Evolutionary conservation across 1,140 invertebrate species (phyloP), one percentile per base, ranked within the genome.

Genomic region (Holcopasites calliopsidis): DNA sequence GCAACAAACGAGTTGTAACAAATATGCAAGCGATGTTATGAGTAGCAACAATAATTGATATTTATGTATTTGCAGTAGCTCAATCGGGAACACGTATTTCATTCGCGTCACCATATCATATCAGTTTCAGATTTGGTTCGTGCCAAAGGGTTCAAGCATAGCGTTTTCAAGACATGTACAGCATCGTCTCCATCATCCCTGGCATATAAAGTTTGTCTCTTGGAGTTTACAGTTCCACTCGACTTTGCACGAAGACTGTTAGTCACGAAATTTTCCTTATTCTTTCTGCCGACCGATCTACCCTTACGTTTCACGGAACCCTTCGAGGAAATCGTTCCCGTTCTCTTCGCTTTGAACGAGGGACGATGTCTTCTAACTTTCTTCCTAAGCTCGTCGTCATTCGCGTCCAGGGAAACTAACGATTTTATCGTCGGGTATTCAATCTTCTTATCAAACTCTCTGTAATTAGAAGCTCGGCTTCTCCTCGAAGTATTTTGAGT

Each of bases 141-240:
- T 2, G 90, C 90, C 13, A 92, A 64, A 11, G 91, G 90, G 86
- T 91, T 92, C 54, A 92, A 70, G 47, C 89, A 91, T 23, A 92
- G 80, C 65, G 57, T 90, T 7, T 85, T 87, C 4, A 92, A 75
- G n/a, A 88, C 90, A 31, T 88, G 75, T 5, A 90, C 86, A 49
- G 89, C 86, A 11, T 91, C 90, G 0, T 88, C 86, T 0, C 88
- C 89, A 7, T 91, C 86, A 33, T 91, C 89, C 71, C 87, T 91
- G 0, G 90, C 91, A 52, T 91, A 92, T 10, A 92, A 82, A n/a
- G 91, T 90, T 13, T 85, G 86, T 35, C 91, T 84, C 70, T 91
- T 92, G 0, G 54, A 8, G 47, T 62, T 88, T 31, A 68, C 77
- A 3, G 13, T 1, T 11, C 52, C 58, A 6, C 64, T 8, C 0